Conservation (phyloP, 2,888 invertebrate genomes). For the Cryptocephalus moraei region DNA sequence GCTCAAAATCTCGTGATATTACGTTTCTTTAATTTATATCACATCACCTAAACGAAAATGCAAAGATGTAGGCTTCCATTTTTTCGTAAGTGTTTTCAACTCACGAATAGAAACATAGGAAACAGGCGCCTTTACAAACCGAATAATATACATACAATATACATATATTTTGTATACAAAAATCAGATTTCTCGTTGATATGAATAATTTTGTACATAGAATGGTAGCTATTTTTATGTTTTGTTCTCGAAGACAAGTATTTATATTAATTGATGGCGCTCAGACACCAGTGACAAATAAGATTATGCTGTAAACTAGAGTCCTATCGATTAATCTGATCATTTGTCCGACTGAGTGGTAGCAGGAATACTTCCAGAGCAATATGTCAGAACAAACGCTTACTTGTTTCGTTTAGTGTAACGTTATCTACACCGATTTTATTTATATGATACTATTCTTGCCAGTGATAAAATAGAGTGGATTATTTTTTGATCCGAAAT, state of each 20-base stretch:
- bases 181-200: no score
- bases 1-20: no score
- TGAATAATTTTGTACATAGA: no score
- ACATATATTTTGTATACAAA: not conserved
- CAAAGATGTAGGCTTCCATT: slow-evolving; percentile 3
- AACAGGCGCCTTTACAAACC: slow-evolving; percentile 1
- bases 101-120: not conserved
- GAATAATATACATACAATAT: not conserved
- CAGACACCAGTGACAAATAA: no score
- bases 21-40: no score
- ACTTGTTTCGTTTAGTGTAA: slow-evolving; percentile 12
- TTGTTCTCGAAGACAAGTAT: no score
- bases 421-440: slow-evolving; percentile 5
- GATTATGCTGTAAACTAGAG: not conserved
- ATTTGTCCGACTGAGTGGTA: slow-evolving; percentile 12
- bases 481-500: slow-evolving; percentile 14
- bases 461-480: slow-evolving; percentile 15
- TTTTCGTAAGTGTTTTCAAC: not conserved
- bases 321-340: not conserved
- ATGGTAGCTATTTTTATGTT: no score
- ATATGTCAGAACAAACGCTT: slow-evolving; percentile 14
- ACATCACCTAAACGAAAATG: not conserved
- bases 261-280: no score
- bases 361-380: slow-evolving; percentile 11
- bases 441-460: slow-evolving; percentile 11